Evolutionary conservation across 2,113 vertebrate genomes (phyloP), one percentile per base, ranked within the genome.

Genomic region (Danionella cerebrum): DNA sequence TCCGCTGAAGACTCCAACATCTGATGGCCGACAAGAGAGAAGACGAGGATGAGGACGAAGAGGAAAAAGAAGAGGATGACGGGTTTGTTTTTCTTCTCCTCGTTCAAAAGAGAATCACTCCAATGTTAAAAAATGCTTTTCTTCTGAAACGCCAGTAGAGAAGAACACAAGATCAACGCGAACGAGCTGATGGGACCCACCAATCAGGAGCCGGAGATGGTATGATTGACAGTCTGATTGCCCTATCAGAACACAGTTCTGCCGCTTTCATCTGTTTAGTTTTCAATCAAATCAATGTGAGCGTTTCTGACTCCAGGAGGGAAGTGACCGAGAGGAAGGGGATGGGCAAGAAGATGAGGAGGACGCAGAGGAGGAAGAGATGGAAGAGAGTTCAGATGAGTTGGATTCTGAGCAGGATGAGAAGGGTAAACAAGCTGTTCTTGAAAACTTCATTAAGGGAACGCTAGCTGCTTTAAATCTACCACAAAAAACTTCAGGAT

Each of bases 321-420:
- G 63, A 57, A 97, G 91, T 33, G 95, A 97, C 64, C 94, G 84
- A 27, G 94, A 96, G 2, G 94, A 97, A 11, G 93, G 88, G 1
- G 94, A 97, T 11, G 93, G 88, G 19, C 86, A 87, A 8, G 96
- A 97, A 6, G 95, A 98, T 0, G 91, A 93, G 0, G 91, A 92
- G 1, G 95, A 98, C 0, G 96, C 95, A 1, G 95, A 97, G 0
- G 94, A 98, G 5, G 94, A 98, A 67, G 92, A 97, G 39, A 85
- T 92, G 78, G 96, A 98, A 9, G 95, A 94, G 82, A 98, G 93
- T 71, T 96, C 96, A 2, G 94, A 96, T 62, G 96, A 97, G 18
- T 93, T 94, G 0, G 96, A 98, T 86, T 94, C 96, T 0, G 96
- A 98, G 52, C 88, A 89, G 1, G 95, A 98, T 74, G 96, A 98